Base-by-base conservation (phyloP, 2,797 vertebrate genomes). In the Leptatherina wallacei region DNA sequence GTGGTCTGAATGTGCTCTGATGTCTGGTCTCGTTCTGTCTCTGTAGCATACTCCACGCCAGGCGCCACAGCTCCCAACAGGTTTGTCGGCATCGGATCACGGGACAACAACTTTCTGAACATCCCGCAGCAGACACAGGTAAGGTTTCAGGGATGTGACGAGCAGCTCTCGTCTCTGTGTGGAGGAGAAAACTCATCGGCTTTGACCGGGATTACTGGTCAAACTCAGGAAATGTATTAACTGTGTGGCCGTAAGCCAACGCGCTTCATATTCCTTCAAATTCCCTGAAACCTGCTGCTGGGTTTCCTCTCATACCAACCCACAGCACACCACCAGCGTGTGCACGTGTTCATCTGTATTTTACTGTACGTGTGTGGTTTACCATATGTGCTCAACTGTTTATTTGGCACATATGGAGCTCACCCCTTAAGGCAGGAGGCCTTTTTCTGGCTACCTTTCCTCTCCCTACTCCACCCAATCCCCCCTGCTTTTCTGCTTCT, bases 81-180 rank as follows among this genome's bases (percentile, higher is more conserved):
- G 96, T 97, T 98, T 98, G 97, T 98, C 97, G 94, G 96, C 96
- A 97, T 98, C 96, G 97, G 96, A 98, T 95, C 97, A 97, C 96
- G 96, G 96, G 96, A 97, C 96, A 92, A 92, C 92, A 97, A 98
- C 97, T 98, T 98, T 98, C 96, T 98, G 95, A 97, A 96, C 95
- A 96, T 97, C 95, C 96, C 96, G 90, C 97, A 97, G 95, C 97
- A 98, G 95, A 96, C 97, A 75, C 97, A 97, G 96, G 97, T 97
- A 94, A 35, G 81, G 56, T 11, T n/a, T 32, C 6, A 16, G 47
- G 47, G 52, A 69, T 7, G 13, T 7, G 0, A 4, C 27, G 24
- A 57, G 14, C 66, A 57, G 40, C 56, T 44, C 58, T 40, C 69
- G 30, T 77, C 3, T 33, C 61, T 30, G 33, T 66, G 70, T 38